A percentile compares a stretch with the other conserved stretches of the same genome.
phyloP scores from a whole-genome alignment of 2,888 invertebrate species.

The Mesorhabditis spiculigera region DNA sequence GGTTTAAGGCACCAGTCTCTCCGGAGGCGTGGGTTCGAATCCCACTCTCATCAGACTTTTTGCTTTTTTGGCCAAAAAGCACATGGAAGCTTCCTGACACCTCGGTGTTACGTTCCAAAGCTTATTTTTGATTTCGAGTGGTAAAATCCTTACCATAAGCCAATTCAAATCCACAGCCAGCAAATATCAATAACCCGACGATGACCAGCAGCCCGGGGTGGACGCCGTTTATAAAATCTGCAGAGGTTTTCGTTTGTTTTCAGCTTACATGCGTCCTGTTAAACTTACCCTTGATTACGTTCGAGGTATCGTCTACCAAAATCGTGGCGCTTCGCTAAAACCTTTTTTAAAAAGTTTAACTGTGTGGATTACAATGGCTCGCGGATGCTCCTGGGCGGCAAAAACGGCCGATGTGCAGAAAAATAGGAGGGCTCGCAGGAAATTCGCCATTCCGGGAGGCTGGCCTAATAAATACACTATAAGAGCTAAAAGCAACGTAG shows the following conservation, averaged over 20 bases:
- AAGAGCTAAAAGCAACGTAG: no score
- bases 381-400: neutral
- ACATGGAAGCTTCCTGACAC: no score
- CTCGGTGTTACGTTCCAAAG: no score
- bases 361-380: neutral
- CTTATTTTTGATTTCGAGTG: no score
- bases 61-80: no score
- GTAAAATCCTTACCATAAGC: neutral
- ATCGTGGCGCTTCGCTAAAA: neutral
- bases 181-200: neutral
- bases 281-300: neutral
- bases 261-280: neutral
- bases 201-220: neutral
- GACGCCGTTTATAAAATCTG: neutral
- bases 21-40: slow-evolving; percentile 82
- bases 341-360: neutral
- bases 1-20: slow-evolving; percentile 86
- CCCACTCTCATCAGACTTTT: slow-evolving; percentile 65
- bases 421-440: neutral
- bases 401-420: slow-evolving; percentile 1
- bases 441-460: no score
- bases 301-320: neutral
- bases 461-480: no score
- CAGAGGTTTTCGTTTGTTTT: neutral
- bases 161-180: neutral